Percentiles rank a stretch among this genome's conserved stretches.
Conservation (phyloP, 2,797 vertebrate species). For the Vireo griseus region DNA sequence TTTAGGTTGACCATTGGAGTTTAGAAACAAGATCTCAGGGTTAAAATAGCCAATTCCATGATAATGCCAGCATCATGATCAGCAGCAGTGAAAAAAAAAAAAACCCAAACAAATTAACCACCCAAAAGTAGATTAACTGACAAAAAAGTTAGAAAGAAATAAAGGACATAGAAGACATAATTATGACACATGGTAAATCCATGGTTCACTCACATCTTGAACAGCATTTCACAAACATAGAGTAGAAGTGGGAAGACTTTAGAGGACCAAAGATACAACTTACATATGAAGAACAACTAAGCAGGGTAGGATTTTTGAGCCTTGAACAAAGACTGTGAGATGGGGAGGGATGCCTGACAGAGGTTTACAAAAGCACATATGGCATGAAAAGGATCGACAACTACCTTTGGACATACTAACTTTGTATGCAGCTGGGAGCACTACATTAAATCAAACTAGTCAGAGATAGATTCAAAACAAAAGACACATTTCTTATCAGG, state of each 20-base stretch:
- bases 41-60: neutral
- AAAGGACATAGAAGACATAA: neutral
- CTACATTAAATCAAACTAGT: neutral
- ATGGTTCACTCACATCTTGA: neutral
- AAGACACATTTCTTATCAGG: neutral
- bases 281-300: neutral
- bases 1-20: neutral
- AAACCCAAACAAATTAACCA: fast-evolving
- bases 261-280: neutral
- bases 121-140: neutral
- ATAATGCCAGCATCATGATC: neutral
- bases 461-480: neutral
- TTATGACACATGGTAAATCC: neutral
- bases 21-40: neutral
- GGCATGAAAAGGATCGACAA: neutral
- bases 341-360: neutral
- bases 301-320: neutral
- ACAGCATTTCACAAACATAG: neutral
- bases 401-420: too few species aligned
- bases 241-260: neutral
- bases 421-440: neutral
- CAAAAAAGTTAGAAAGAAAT: neutral
- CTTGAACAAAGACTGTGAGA: neutral
- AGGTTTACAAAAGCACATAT: neutral
- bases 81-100: neutral